Evolutionary conservation across 2,113 vertebrate species (phyloP).

Genomic region (Cricetomys ansorgei): DNA sequence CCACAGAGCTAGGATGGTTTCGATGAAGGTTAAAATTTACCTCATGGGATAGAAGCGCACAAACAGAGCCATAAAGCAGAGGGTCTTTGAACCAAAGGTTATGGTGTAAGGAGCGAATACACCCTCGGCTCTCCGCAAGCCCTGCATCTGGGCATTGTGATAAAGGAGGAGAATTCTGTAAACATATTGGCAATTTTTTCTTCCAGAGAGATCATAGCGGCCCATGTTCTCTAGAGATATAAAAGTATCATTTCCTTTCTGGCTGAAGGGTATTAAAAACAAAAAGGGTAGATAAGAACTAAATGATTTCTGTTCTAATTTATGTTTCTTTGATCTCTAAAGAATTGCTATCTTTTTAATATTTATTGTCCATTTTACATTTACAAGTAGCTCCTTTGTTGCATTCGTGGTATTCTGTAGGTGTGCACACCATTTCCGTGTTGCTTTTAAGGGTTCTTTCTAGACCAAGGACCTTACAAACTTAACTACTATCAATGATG

Average conservation of each 20-base stretch:
- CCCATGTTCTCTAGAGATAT: background rate
- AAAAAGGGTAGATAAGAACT: background rate
- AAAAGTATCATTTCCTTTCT: background rate
- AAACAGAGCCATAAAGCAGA: background rate
- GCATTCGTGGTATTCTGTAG: background rate
- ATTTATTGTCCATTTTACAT: background rate
- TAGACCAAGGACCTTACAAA: background rate
- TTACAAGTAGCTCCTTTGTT: background rate
- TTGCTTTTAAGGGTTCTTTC: background rate
- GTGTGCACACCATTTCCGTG: background rate
- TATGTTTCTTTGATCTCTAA: background rate
- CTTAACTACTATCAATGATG: background rate
- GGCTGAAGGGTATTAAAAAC: background rate
- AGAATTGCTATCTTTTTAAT: background rate
- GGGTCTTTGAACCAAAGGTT: background rate
- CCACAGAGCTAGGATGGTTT: background rate
- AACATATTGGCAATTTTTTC: background rate
- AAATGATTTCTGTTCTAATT: background rate
- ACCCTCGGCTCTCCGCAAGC: background rate
- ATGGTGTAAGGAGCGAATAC: background rate
- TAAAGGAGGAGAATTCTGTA: background rate
- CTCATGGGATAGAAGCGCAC: background rate
- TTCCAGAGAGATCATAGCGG: background rate
- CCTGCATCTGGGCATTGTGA: background rate
- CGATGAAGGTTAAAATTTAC: constrained; percentile 16